These are phyloP conservation scores for Spatulosminthurus flaviceps DNA, from an alignment of 2,888 invertebrate species.

Conservation along the genomic window DNA sequence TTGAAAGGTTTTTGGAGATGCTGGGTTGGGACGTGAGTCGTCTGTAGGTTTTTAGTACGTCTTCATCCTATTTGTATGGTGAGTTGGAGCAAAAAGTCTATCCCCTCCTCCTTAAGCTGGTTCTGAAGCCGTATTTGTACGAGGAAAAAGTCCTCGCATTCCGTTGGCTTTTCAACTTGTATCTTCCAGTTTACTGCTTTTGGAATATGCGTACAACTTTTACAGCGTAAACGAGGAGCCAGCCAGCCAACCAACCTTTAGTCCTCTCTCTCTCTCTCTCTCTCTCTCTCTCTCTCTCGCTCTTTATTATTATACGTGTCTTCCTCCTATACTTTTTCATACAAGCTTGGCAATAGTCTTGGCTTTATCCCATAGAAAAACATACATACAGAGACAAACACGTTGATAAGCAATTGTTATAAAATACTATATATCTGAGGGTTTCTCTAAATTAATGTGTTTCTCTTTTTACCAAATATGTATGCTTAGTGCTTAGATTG, in stretches of 20 bases:
- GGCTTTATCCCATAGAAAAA: neutral
- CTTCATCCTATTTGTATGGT: constrained; percentile 44
- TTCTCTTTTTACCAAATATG: too few species aligned
- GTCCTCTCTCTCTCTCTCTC: too few species aligned
- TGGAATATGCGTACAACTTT: constrained; percentile 46
- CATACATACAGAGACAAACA: neutral
- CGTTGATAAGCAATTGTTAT: neutral
- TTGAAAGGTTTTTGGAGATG: too few species aligned
- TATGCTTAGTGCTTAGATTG: too few species aligned
- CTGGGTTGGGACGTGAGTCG: neutral
- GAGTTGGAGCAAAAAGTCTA: constrained; percentile 43
- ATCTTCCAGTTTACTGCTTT: constrained; percentile 24
- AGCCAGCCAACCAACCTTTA: neutral
- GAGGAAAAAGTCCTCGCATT: constrained; percentile 40
- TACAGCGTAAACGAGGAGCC: neutral
- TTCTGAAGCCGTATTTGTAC: constrained; percentile 44
- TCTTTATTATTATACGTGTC: neutral
- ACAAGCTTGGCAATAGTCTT: too few species aligned
- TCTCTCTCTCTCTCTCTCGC: neutral
- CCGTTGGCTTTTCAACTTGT: constrained; percentile 49
- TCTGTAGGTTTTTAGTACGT: constrained; percentile 25
- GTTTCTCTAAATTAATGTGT: too few species aligned
- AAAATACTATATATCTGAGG: neutral
- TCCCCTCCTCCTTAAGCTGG: constrained; percentile 45
- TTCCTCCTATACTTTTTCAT: neutral